These are phyloP conservation scores for Elgaria multicarinata DNA, from an alignment of 2,113 vertebrate species.

Conservation along the genomic window DNA sequence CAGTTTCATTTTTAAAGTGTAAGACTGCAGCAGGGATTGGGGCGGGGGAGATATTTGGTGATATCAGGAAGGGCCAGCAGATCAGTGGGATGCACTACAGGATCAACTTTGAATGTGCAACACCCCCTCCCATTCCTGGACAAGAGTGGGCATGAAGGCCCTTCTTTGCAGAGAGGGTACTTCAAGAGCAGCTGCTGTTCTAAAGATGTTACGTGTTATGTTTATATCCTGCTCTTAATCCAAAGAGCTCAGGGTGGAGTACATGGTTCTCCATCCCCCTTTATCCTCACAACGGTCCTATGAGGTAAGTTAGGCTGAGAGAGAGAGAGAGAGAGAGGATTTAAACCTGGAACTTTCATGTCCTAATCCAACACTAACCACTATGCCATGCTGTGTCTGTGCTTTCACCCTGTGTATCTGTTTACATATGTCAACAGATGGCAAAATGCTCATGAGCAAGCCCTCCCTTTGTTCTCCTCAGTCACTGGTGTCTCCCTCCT, in stretches of 20 bases:
- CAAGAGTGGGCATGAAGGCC: not conserved
- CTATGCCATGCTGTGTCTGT: not conserved
- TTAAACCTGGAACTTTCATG: not conserved
- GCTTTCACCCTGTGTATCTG: not conserved
- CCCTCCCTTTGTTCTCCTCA: not conserved
- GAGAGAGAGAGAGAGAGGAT: not conserved
- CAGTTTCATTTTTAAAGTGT: too few relatives aligned
- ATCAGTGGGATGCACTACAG: too few relatives aligned
- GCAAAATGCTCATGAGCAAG: slow-evolving; percentile 17
- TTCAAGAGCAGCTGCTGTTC: not conserved
- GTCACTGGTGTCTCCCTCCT: slow-evolving; percentile 3
- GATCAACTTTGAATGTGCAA: not conserved
- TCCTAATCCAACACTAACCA: not conserved
- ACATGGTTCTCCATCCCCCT: not conserved
- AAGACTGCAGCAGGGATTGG: not conserved
- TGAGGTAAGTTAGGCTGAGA: not conserved
- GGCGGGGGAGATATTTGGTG: not conserved
- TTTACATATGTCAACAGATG: not conserved
- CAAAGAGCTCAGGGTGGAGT: not conserved
- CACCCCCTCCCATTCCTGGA: not conserved
- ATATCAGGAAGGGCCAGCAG: not conserved
- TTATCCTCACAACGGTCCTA: not conserved
- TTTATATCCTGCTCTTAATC: not conserved
- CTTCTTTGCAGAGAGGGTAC: not conserved
- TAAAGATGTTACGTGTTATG: too few relatives aligned